These are phyloP conservation scores for Pitta sordida DNA, from an alignment of 2,113 vertebrate genomes.

Conservation along the genomic window DNA sequence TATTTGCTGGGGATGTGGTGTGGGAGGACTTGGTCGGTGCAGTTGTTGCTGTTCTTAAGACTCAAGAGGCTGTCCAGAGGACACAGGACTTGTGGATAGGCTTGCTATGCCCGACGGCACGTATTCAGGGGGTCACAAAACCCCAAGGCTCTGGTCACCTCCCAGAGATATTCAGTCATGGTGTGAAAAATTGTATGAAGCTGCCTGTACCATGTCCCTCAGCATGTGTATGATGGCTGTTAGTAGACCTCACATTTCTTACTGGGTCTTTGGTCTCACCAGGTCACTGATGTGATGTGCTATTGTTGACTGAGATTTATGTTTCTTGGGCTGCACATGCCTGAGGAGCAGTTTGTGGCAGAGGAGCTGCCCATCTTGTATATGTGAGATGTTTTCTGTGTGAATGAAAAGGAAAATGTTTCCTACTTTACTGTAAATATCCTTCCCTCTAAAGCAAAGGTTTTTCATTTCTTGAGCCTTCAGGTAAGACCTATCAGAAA, in stretches of 20 bases:
- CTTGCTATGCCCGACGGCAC: background rate
- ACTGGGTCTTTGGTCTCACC: background rate
- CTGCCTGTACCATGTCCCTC: background rate
- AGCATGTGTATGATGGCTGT: background rate
- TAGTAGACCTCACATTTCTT: background rate
- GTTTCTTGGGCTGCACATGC: background rate
- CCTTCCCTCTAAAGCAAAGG: background rate
- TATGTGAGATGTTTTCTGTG: background rate
- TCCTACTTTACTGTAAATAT: background rate
- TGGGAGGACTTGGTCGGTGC: background rate
- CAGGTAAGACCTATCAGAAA: background rate
- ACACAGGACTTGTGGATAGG: background rate
- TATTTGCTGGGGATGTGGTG: accelerated
- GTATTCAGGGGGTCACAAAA: background rate
- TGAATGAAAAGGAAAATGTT: background rate
- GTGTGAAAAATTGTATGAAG: background rate
- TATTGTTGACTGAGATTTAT: background rate
- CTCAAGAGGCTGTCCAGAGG: background rate
- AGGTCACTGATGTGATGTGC: background rate
- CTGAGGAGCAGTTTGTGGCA: background rate
- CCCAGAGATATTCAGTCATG: background rate
- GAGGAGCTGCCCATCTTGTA: background rate
- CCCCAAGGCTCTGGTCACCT: background rate
- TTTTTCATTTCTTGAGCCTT: background rate
- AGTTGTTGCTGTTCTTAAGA: background rate